Evolutionary conservation across 2,113 vertebrate species (phyloP), one percentile per base, ranked within the genome.

Genomic region (Urocynchramus pylzowi): DNA sequence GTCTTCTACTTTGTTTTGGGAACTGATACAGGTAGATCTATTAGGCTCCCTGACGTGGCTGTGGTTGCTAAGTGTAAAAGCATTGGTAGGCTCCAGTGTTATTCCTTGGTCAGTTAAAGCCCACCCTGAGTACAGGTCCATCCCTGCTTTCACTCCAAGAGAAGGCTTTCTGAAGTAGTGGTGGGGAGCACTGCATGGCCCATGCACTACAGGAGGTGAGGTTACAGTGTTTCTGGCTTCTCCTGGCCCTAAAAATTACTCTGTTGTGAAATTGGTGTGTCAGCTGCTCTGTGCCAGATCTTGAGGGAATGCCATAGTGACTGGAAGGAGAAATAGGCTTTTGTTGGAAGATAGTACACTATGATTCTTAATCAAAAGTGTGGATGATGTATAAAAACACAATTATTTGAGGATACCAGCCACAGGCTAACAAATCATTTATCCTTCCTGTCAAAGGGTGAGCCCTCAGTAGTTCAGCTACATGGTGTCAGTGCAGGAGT

Each of bases 91-190:
- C 24, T 93, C 39, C 37, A 9, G 1, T 23, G 21, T 68, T 73
- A 21, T 3, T 74, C 28, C 28, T 52, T 41, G 23, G 26, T 68
- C 12, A 28, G 37, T n/a, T 89, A 27, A 67, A 95, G 20, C 31
- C 33, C 20, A 17, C 4, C 6, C 22, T 35, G 3, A 0, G 0
- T 71, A 28, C 35, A 49, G 24, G 17, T 41, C 24, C 1, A 2
- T 80, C 33, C 35, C 57, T n/a, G 14, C 59, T 74, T 80, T 70
- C 27, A 2, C 13, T 39, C 14, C 1, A 7, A 47, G 24, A n/a
- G 19, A 61, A 23, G 33, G 26, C 35, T 84, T 16, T 59, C 21
- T 27, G 0, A 61, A 84, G 47, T 22, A 53, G 20, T 35, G 42
- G 3, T 35, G n/a, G 26, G 24, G 18, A n/a, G 18, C 50, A 28